phyloP scores from a whole-genome alignment of 1,140 invertebrate genomes.

The Drosophila grimshawi region DNA sequence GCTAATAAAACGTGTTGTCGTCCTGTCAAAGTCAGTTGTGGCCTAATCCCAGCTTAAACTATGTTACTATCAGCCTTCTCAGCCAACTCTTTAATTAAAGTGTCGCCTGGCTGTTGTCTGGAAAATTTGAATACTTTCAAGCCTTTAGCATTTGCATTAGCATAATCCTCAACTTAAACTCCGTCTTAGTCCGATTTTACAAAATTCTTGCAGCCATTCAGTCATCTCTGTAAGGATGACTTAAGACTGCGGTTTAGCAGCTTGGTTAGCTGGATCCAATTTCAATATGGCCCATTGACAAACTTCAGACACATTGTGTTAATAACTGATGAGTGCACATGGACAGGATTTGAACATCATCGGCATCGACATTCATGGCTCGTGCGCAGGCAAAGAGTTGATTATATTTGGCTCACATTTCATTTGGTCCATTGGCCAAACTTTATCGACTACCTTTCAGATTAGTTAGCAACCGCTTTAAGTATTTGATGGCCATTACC shows the following conservation, averaged over 20 bases:
- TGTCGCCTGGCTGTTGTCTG: conserved; percentile 21
- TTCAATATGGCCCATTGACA: conserved; percentile 35
- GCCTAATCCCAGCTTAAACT: conserved; percentile 30
- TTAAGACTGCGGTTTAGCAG: conserved; percentile 26
- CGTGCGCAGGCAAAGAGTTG: conserved; percentile 37
- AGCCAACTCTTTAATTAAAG: conserved; percentile 39
- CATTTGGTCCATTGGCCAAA: conserved; percentile 9
- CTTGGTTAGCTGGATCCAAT: conserved; percentile 37
- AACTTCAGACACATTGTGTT: conserved; percentile 43
- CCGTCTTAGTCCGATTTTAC: conserved; percentile 24
- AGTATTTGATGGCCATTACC: not conserved
- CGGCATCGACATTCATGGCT: conserved; percentile 16
- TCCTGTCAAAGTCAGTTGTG: conserved; percentile 26
- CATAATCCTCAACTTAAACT: conserved; percentile 21
- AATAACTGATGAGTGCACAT: conserved; percentile 43
- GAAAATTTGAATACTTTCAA: conserved; percentile 17
- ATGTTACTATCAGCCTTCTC: conserved; percentile 6
- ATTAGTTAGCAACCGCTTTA: not conserved
- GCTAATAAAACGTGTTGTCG: conserved; percentile 10
- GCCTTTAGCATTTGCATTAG: conserved; percentile 33
- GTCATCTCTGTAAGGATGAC: conserved; percentile 11
- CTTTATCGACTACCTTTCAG: not conserved
- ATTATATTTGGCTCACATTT: conserved; percentile 44
- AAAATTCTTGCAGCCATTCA: conserved; percentile 26
- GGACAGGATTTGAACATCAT: conserved; percentile 2